Percentiles rank a stretch among this genome's conserved stretches.
phyloP scores from a whole-genome alignment of 2,113 vertebrate species.

The Pelodiscus sinensis region DNA sequence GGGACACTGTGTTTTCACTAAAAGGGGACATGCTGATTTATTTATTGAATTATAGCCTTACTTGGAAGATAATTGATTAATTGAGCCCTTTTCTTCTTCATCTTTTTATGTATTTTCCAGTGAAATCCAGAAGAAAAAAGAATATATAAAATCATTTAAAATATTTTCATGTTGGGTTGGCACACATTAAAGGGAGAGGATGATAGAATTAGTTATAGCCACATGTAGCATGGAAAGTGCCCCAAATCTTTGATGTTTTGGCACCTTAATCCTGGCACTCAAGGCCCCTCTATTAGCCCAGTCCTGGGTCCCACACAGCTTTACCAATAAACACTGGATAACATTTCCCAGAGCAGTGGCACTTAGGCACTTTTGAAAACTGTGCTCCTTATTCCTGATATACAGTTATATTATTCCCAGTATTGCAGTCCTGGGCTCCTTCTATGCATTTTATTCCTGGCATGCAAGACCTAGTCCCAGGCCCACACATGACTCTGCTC shows the following conservation, averaged over 20 bases:
- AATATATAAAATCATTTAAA: background rate
- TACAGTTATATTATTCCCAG: background rate
- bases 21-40: constrained; percentile 39
- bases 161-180: background rate
- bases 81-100: background rate
- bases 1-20: background rate
- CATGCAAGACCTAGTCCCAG: fast-evolving
- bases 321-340: background rate
- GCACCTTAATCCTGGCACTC: fast-evolving
- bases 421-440: background rate
- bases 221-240: background rate
- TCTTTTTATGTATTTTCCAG: background rate
- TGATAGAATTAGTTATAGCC: background rate
- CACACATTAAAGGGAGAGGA: background rate
- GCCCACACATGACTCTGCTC: fast-evolving
- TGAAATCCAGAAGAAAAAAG: background rate
- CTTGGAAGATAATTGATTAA: constrained; percentile 49
- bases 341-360: background rate
- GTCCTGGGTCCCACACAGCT: background rate
- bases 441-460: background rate
- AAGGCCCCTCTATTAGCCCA: fast-evolving
- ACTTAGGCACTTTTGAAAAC: background rate
- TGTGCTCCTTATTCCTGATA: background rate
- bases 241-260: fast-evolving
- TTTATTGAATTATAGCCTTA: constrained; percentile 56